Evolutionary conservation across 2,888 invertebrate genomes (phyloP), one percentile per base, ranked within the genome.

Genomic region (Ectemnius continuus): DNA sequence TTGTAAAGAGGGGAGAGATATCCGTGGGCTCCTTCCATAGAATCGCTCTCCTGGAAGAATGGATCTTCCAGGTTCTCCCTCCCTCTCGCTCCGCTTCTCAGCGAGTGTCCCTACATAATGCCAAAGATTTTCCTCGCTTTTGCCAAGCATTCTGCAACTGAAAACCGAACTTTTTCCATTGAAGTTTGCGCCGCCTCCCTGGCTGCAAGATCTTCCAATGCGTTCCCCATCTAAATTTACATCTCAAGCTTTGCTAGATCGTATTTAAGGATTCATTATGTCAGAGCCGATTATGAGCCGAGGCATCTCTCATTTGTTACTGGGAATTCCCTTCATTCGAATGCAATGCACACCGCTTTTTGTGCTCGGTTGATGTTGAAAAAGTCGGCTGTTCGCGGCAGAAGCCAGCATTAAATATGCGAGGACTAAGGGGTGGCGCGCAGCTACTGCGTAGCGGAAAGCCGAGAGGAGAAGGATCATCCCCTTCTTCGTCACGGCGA

Each of bases 401-500:
- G 73, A 70, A 69, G 47, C 36, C n/a, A 46, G 48, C 56, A 73
- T 76, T 70, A 64, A 76, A 76, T 80, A 74, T 79, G 61, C 70
- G 52, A 61, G 62, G 23, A 64, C 16, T 52, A 69, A 61, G 68
- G 70, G n/a, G 60, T 47, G 28, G 61, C 52, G 52, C 8, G 36
- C 52, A 60, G 48, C 60, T 26, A 8, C 36, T 36, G 36, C 36
- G 8, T 36, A 11, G 36, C 8, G 6, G 52, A 69, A 62, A 52
- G 52, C 20, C 18, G 60, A 61, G 61, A 45, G 18, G 36, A 61
- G 67, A 71, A 36, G 61, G 13, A 56, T 3, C 61, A 46, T 61
- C 73, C 80, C 81, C 70, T 73, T 76, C 70, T 47, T 61, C 65
- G 36, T 36, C 36, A 67, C 14, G 47, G 60, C 70, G 80, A 81